Percentiles rank a stretch among this genome's conserved stretches.
Conservation (phyloP, 2,113 vertebrate species). For the Mustelus asterias region DNA sequence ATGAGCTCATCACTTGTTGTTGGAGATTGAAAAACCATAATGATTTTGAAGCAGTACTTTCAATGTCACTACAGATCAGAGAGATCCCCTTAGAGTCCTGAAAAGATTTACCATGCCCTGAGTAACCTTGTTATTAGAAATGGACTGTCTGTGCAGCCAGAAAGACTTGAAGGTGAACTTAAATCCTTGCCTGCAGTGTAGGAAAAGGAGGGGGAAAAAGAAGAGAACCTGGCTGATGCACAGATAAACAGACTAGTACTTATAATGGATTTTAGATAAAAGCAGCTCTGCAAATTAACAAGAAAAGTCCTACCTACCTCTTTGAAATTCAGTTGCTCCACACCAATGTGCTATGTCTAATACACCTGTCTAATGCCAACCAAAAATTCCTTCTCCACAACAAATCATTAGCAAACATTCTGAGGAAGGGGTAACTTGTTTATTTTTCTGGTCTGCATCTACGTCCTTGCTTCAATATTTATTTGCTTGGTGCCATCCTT, state of each 20-base stretch:
- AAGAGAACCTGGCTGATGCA: not conserved
- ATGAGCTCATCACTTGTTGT: no score
- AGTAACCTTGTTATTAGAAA: no score
- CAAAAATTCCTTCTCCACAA: not conserved
- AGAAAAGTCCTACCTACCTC: not conserved
- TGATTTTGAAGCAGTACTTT: no score
- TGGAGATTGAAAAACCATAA: no score
- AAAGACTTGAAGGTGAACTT: not conserved
- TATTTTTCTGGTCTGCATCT: not conserved
- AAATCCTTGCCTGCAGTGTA: not conserved
- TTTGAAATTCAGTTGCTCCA: not conserved
- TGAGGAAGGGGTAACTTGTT: not conserved
- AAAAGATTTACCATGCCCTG: no score
- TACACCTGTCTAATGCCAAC: not conserved
- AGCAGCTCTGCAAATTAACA: not conserved
- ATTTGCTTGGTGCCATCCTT: not conserved
- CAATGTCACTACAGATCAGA: no score
- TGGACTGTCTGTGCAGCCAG: no score
- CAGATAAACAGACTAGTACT: not conserved
- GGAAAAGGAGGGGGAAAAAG: not conserved
- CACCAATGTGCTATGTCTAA: not conserved
- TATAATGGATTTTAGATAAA: not conserved
- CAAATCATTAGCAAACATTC: not conserved
- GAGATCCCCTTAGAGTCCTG: no score
- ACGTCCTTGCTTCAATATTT: not conserved